Conservation (phyloP, 2,888 invertebrate genomes). For the Tribolium freemani region DNA sequence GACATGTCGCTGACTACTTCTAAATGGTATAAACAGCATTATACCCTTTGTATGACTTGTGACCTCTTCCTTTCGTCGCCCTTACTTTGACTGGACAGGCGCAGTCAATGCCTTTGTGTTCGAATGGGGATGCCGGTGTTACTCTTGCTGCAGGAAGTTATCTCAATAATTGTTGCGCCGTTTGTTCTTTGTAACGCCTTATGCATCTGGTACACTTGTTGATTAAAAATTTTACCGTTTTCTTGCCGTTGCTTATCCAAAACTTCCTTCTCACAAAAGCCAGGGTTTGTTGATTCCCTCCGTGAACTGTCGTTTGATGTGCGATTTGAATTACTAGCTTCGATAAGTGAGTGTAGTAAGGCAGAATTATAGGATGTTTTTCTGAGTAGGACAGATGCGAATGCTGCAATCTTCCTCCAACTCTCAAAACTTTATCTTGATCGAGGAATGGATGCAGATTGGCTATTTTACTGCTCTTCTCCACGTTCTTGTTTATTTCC, state of each 20-base stretch:
- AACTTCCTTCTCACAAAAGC: background rate
- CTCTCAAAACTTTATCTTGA: background rate
- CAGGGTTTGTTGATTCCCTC: conserved; percentile 5
- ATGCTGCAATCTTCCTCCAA: background rate
- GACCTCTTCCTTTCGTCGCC: background rate
- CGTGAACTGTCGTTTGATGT: background rate
- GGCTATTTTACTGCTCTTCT: too few relatives aligned
- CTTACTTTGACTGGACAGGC: conserved; percentile 13
- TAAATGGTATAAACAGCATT: conserved; percentile 47
- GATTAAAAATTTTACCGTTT: too few relatives aligned
- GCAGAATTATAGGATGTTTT: background rate
- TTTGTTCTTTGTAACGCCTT: background rate
- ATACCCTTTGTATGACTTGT: conserved; percentile 13
- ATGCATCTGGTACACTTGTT: background rate
- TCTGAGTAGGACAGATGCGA: background rate
- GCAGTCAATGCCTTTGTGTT: conserved; percentile 16
- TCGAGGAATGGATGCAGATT: too few relatives aligned
- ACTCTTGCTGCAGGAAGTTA: conserved; percentile 7
- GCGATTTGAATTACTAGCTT: background rate
- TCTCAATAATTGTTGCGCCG: conserved; percentile 2
- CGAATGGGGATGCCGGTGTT: conserved; percentile 11
- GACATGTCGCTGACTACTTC: conserved; percentile 51
- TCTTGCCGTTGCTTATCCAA: background rate
- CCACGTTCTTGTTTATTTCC: too few relatives aligned
- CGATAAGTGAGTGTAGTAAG: background rate